Base-by-base conservation (phyloP, 2,113 vertebrate genomes). In the Motacilla alba region DNA sequence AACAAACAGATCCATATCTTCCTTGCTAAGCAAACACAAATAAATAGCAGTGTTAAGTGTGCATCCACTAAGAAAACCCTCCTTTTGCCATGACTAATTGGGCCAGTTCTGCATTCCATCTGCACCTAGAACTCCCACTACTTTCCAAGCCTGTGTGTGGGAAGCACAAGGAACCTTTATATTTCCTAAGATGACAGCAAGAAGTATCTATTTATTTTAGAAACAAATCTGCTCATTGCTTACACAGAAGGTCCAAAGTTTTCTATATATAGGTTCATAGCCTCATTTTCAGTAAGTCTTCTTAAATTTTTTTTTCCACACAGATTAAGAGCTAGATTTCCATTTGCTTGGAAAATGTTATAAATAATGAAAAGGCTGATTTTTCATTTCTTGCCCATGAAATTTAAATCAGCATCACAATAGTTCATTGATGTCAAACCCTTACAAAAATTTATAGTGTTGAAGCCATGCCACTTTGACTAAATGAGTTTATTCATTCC, bases 401-500 rank as follows among this genome's bases (percentile, higher is more conserved):
- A 95, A 96, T 91, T 95, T 89, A 93, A 89, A 95, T 93, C 93
- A 85, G 66, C 37, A 93, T 96, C 92, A 90, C 72, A 91, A 94
- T 67, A 95, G 56, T 28, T 56, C 93, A 96, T 93, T 96, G 92
- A 97, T 72, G 90, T 82, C 80, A 95, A 55, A 24, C 16, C 24
- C 80, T 83, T 85, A 74, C 63, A 85, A 93, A 93, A 95, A 89
- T 91, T 95, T 89, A 95, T 58, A 74, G 81, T 68, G 66, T 75
- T 95, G 93, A 96, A 95, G 90, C 86, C 86, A 93, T 88, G 92
- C 83, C 91, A 95, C 79, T 96, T 93, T 27, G 15, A 79, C 89
- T 94, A 95, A 96, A 96, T 92, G 87, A 83, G 91, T 92, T 94
- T 92, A 97, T 97, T 94, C 96, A 95, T 97, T 89, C 94, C 94